These are phyloP conservation scores for Slavum lentiscoides DNA, from an alignment of 2,888 invertebrate species.

Conservation along the genomic window DNA sequence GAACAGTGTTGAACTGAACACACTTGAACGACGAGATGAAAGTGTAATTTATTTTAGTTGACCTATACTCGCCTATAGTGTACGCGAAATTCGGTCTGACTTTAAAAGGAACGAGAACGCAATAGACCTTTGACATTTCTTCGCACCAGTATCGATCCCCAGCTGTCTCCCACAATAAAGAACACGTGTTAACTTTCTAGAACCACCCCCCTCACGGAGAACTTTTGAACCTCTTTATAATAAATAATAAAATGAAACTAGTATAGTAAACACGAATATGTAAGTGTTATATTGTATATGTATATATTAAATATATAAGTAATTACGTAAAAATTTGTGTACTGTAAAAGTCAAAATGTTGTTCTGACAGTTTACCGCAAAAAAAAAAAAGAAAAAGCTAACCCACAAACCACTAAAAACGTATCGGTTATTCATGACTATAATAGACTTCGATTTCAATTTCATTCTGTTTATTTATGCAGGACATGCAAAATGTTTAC, in stretches of 20 bases:
- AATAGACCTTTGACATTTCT: constrained; percentile 37
- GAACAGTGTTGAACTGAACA: too few species aligned
- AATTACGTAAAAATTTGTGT: neutral
- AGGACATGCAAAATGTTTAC: constrained; percentile 18
- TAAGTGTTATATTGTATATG: neutral
- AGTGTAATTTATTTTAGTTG: neutral
- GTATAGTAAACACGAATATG: neutral
- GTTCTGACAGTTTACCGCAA: constrained; percentile 4
- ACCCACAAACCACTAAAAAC: neutral
- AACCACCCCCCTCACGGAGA: neutral
- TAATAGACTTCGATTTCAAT: constrained; percentile 23
- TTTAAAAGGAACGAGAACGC: neutral
- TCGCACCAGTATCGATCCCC: constrained; percentile 21
- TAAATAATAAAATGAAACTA: neutral
- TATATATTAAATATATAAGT: neutral
- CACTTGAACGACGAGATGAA: neutral
- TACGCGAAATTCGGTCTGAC: neutral
- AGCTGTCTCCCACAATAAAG: neutral
- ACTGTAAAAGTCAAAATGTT: neutral
- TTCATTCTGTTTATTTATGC: constrained; percentile 42
- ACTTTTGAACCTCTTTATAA: neutral
- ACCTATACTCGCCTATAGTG: neutral
- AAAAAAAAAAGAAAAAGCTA: constrained; percentile 17
- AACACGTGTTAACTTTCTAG: constrained; percentile 29
- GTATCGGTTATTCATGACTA: constrained; percentile 2